phyloP scores from a whole-genome alignment of 92 coral and sea anemone genomes.

The Meandrina meandrites region DNA sequence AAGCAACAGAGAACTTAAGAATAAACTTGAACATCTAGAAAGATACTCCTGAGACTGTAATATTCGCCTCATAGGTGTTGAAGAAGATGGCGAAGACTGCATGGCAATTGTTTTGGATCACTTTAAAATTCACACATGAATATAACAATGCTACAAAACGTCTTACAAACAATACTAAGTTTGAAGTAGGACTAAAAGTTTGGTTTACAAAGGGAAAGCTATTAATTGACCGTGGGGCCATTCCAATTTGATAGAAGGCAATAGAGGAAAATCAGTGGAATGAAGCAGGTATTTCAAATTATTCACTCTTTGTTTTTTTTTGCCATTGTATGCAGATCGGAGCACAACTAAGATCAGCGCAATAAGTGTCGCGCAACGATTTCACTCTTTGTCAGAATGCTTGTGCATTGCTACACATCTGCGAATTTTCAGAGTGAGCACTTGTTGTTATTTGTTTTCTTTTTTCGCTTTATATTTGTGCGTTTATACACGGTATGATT shows the following conservation, averaged over 20 bases:
- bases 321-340: background rate
- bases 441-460: background rate
- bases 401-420: constrained; percentile 12
- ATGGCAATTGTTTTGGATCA: background rate
- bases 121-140: constrained; percentile 26
- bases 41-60: constrained; percentile 15
- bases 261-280: too few relatives aligned
- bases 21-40: constrained; percentile 21
- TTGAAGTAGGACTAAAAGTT: background rate
- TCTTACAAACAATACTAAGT: constrained; percentile 16
- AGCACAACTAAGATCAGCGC: background rate
- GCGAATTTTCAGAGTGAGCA: background rate
- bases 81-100: constrained; percentile 23
- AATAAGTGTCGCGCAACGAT: background rate
- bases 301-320: background rate
- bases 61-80: constrained; percentile 1
- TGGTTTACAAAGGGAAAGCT: background rate
- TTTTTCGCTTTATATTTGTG: too few relatives aligned
- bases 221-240: background rate
- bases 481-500: too few relatives aligned
- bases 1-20: constrained; percentile 15
- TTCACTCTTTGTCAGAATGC: background rate
- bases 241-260: background rate
- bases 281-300: background rate
- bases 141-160: constrained; percentile 3